These are phyloP conservation scores for Anastatus disparis DNA, from an alignment of 1,140 invertebrate species.

Conservation along the genomic window DNA sequence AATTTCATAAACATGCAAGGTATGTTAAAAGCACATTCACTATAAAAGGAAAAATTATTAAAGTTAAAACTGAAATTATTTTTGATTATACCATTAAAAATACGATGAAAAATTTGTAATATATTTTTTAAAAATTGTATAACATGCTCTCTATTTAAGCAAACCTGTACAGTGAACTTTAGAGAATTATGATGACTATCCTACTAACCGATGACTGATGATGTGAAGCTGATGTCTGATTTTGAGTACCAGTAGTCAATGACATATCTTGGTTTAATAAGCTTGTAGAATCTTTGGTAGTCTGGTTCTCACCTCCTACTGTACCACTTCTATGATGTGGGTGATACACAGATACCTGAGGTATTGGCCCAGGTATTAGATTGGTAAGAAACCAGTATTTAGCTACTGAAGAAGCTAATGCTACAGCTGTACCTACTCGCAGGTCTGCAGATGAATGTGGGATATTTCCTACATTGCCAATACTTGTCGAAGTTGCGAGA, in stretches of 20 bases:
- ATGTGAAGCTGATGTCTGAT: conserved; percentile 58
- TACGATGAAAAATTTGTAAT: neutral
- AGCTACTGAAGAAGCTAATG: conserved; percentile 67
- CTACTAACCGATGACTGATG: conserved; percentile 61
- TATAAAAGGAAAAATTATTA: no score
- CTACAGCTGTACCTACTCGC: conserved; percentile 67
- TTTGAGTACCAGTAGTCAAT: conserved; percentile 56
- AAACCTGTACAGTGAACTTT: conserved; percentile 62
- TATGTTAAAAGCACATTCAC: no score
- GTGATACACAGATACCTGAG: conserved; percentile 66
- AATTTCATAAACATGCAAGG: no score
- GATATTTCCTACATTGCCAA: conserved; percentile 62
- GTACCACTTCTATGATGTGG: conserved; percentile 55
- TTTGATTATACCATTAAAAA: neutral
- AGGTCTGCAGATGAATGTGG: conserved; percentile 62
- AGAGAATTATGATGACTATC: conserved; percentile 60
- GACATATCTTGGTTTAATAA: conserved; percentile 62
- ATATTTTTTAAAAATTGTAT: conserved; percentile 2
- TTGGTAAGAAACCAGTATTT: conserved; percentile 70
- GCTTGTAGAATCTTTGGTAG: conserved; percentile 55
- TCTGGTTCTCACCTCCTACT: conserved; percentile 31
- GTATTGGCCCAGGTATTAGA: conserved; percentile 67
- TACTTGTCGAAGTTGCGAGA: conserved; percentile 60
- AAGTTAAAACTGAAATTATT: neutral
- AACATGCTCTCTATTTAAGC: conserved; percentile 52